Evolutionary conservation across 2,888 invertebrate genomes (phyloP), one percentile per base, ranked within the genome.

Genomic region (Abrostola triplasia): DNA sequence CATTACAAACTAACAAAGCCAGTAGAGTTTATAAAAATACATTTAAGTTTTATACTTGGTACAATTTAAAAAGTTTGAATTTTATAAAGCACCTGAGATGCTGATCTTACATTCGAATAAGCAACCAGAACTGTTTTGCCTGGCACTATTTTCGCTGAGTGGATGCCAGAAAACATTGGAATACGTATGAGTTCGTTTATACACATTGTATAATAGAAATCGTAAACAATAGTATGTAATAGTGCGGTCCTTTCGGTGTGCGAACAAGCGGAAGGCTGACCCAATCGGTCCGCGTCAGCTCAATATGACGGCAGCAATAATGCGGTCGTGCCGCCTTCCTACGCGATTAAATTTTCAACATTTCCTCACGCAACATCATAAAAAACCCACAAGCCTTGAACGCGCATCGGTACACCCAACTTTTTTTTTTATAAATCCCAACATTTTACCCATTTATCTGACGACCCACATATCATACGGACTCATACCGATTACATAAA

Each of bases 311-410:
- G 83, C 79, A 76, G 82, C 86, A 87, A 88, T 87, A 91, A 91
- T 88, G 89, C 88, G 88, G 88, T 79, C 87, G 77, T 53, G 35
- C 64, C 50, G 79, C 70, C 77, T 80, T 71, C 78, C 82, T 78
- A 83, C 84, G 81, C 87, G 86, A 91, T 92, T 89, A 90, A 90
- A 91, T 91, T 90, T 90, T 88, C 84, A 84, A 85, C 90, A 87
- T 90, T 87, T 86, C 84, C 85, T 84, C 87, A 88, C 87, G 84
- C 81, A 78, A 81, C 70, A 59, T 70, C 79, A 74, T 77, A 77
- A 80, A 83, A 80, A 84, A 80, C 70, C 70, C 76, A 78, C 73
- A 71, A 75, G 67, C 69, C 59, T 65, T 60, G 59, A 73, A 70
- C 67, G 69, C 52, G 58, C 67, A 78, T 72, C 68, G 59, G 65